Evolutionary conservation across 2,888 invertebrate species (phyloP).

Genomic region (Antheraea yamamai): DNA sequence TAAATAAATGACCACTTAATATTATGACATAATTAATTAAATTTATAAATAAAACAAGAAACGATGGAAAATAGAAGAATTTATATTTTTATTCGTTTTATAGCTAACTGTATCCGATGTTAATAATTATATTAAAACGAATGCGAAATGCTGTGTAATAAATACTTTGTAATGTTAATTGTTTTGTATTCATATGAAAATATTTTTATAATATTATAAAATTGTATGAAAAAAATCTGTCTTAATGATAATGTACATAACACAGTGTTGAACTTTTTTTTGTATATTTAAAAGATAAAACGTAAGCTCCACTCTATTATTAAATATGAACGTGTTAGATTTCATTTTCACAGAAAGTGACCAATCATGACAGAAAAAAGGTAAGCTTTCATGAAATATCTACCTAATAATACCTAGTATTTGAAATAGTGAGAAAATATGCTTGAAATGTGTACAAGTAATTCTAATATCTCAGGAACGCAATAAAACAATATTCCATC

Average conservation of each 20-base stretch:
- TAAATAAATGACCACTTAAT: neutral
- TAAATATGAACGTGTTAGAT: neutral
- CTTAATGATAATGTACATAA: too few species aligned
- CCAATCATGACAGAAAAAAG: neutral
- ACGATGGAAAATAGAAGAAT: neutral
- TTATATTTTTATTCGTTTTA: neutral
- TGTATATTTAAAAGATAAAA: too few species aligned
- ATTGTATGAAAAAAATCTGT: too few species aligned
- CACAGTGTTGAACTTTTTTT: too few species aligned
- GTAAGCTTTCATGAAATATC: neutral
- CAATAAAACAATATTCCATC: conserved; percentile 20
- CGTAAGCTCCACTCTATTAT: too few species aligned
- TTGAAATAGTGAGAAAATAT: neutral
- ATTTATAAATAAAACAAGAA: neutral
- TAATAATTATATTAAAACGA: neutral
- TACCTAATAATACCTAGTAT: neutral
- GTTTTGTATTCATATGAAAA: too few species aligned
- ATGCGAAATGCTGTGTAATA: neutral
- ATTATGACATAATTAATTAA: neutral
- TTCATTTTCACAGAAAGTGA: neutral
- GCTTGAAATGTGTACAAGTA: neutral
- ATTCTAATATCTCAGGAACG: neutral
- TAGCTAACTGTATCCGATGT: neutral
- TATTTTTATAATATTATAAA: too few species aligned
- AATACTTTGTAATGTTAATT: neutral